These are phyloP conservation scores for Adoxophyes honmai DNA, from an alignment of 1,140 invertebrate species.

Conservation along the genomic window DNA sequence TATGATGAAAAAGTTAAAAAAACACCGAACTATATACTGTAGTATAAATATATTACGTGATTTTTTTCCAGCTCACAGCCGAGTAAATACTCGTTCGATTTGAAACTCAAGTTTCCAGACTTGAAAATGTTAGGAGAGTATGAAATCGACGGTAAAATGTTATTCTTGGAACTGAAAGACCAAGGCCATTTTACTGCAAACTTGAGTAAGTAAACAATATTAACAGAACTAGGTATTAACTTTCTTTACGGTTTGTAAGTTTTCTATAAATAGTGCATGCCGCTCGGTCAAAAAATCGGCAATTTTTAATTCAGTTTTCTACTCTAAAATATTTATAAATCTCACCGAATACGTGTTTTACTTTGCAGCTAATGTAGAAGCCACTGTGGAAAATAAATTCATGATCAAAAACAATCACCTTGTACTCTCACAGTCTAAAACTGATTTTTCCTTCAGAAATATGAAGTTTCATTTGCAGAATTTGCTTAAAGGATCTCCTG, in stretches of 20 bases:
- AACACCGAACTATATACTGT: too few species aligned
- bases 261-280: too few species aligned
- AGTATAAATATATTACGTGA: too few species aligned
- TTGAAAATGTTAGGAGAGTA: slow-evolving; percentile 8
- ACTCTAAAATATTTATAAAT: too few species aligned
- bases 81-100: slow-evolving; percentile 4
- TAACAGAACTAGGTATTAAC: background rate
- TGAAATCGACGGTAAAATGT: slow-evolving; percentile 1
- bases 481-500: background rate
- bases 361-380: slow-evolving; percentile 8
- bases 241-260: too few species aligned
- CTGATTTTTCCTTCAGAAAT: background rate
- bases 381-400: slow-evolving; percentile 10
- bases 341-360: too few species aligned
- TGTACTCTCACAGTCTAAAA: background rate
- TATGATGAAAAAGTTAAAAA: too few species aligned
- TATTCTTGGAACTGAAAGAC: slow-evolving; percentile 5
- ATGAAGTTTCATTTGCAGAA: slow-evolving; percentile 8
- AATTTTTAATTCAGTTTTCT: too few species aligned
- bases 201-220: background rate
- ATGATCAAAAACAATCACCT: background rate
- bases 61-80: slow-evolving; percentile 2
- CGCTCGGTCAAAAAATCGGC: too few species aligned
- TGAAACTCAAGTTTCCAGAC: background rate
- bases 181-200: slow-evolving; percentile 10